Conservation (phyloP, 1,140 invertebrate species). For the Drosophila ironensis region DNA sequence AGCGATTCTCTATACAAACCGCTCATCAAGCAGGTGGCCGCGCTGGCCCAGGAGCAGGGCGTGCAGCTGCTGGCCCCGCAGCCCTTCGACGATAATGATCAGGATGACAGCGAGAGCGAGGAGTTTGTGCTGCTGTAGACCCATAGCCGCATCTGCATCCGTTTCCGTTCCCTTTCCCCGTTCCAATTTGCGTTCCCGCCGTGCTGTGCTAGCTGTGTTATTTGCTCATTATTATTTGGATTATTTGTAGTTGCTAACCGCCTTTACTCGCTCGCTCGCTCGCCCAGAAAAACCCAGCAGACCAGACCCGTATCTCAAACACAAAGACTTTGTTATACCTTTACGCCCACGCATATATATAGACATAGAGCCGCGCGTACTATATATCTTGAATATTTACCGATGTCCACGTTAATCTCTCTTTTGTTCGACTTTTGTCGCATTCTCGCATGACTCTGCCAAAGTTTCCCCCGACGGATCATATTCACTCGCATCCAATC, state of each 20-base stretch:
- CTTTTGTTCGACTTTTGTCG: conserved; percentile 26
- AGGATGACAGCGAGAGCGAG: conserved; percentile 88
- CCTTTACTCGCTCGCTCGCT: conserved; percentile 57
- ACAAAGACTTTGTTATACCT: conserved; percentile 74
- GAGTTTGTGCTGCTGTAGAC: conserved; percentile 86
- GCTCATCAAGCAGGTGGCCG: conserved; percentile 83
- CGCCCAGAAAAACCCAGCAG: conserved; percentile 47
- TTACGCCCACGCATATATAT: conserved; percentile 35
- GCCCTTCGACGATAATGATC: conserved; percentile 83
- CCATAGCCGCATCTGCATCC: background rate
- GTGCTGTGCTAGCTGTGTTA: conserved; percentile 63
- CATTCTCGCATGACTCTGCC: conserved; percentile 59
- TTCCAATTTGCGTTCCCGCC: background rate
- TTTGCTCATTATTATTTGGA: conserved; percentile 43
- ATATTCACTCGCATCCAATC: too few species aligned
- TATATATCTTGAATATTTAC: conserved; percentile 52
- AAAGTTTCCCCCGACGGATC: conserved; percentile 11
- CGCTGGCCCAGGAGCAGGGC: conserved; percentile 81
- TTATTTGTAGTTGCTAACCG: conserved; percentile 43
- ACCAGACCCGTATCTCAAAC: conserved; percentile 64
- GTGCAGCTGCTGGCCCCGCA: conserved; percentile 51
- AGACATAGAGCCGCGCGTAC: conserved; percentile 16
- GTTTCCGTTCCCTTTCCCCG: background rate
- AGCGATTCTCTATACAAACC: conserved; percentile 83
- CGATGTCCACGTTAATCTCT: conserved; percentile 29